These are phyloP conservation scores for Ceratina japonica DNA, from an alignment of 1,140 invertebrate genomes.

Conservation along the genomic window DNA sequence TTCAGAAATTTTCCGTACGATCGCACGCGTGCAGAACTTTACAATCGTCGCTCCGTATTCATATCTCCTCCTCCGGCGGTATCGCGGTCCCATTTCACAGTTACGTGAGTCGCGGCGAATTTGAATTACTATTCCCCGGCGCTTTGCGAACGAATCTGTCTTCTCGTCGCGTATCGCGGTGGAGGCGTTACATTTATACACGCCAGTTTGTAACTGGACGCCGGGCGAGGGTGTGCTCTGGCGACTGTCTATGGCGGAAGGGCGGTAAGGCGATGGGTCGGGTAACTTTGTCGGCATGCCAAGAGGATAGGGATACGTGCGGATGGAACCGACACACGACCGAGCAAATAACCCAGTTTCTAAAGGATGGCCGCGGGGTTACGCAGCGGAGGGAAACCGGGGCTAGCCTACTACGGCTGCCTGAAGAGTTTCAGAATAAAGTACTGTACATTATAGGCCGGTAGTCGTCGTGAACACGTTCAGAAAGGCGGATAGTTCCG, in stretches of 20 bases:
- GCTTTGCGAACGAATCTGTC: neutral
- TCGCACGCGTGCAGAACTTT: too few relatives aligned
- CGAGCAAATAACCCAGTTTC: slow-evolving; percentile 58
- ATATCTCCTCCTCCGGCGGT: too few relatives aligned
- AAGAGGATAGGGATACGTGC: slow-evolving; percentile 7
- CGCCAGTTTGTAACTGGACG: neutral
- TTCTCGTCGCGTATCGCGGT: neutral
- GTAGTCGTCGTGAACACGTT: slow-evolving; percentile 34
- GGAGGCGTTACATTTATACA: slow-evolving; percentile 5
- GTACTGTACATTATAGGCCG: slow-evolving; percentile 53
- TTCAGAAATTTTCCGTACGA: too few relatives aligned
- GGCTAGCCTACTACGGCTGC: slow-evolving; percentile 15
- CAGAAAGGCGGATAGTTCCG: slow-evolving; percentile 19
- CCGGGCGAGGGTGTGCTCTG: neutral
- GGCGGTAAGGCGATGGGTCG: neutral
- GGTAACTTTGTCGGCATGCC: slow-evolving; percentile 38
- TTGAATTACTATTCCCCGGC: neutral
- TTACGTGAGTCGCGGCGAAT: too few relatives aligned
- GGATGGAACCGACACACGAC: slow-evolving; percentile 40
- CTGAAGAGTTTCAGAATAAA: slow-evolving; percentile 55
- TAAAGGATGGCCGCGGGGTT: neutral
- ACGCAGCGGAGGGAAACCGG: slow-evolving; percentile 3
- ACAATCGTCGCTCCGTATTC: too few relatives aligned
- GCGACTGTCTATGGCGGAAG: neutral
- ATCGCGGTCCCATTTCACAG: too few relatives aligned